Evolutionary conservation across 2,888 invertebrate species (phyloP), one percentile per base, ranked within the genome.

Genomic region (Lacanobia oleracea): DNA sequence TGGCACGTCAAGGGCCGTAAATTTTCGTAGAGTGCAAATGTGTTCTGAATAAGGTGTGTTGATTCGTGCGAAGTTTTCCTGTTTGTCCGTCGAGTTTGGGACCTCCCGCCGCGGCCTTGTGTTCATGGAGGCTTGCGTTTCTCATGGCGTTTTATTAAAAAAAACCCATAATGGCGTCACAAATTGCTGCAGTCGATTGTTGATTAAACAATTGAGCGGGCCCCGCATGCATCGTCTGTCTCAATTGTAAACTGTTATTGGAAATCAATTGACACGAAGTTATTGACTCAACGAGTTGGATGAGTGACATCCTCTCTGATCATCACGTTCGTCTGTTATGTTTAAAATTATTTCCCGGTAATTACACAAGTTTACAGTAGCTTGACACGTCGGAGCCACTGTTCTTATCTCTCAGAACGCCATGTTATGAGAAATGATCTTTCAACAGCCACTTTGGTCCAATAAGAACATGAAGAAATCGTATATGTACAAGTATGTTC

Each of bases 171-270:
- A 87, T 78, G 87, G 86, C 91, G 89, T 91, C 91, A 91, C 89
- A 89, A 91, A 91, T 90, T 91, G 90, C 88, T 88, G 87, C 88
- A 86, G 89, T 87, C 88, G 87, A 91, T 92, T 93, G 93, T 94
- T 93, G 89, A 94, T 94, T 92, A 93, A 93, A 94, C 95, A 94
- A 93, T 91, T 88, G 90, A 92, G 88, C 89, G 90, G 91, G 91
- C 71, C 95, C 95, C 95, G 95, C 95, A 95, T 95, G 89, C 89
- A 77, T 91, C 91, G 89, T 92, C 90, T 88, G 88, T 92, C 90
- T 93, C 93, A 94, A 95, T 95, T 95, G 94, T 92, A 91, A 92
- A 93, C 92, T 90, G 91, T 95, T 95, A 96, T 95, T 95, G 95
- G 93, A 94, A 95, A 95, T 94, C 95, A 95, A 95, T 96, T 95